phyloP scores from a whole-genome alignment of 2,113 vertebrate genomes.

The Alligator sinensis region DNA sequence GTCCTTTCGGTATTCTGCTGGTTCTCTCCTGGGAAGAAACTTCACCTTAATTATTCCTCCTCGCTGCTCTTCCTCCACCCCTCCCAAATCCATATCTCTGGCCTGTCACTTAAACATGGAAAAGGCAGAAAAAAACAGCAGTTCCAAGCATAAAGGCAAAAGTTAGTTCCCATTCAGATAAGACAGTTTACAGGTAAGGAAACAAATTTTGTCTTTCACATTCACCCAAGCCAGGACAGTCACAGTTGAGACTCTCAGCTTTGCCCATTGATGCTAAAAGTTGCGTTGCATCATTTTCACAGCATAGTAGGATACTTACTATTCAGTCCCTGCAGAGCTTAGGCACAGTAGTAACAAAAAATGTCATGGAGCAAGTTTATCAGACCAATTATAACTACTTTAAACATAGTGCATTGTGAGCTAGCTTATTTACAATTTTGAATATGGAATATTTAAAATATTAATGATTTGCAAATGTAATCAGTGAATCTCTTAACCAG shows the following conservation, averaged over 20 bases:
- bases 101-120: background rate
- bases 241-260: background rate
- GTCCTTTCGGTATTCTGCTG: background rate
- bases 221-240: background rate
- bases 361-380: background rate
- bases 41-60: background rate
- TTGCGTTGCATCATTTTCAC: background rate
- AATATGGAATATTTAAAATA: conserved; percentile 79
- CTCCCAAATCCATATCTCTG: accelerated
- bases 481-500: conserved; percentile 79
- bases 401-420: conserved; percentile 17
- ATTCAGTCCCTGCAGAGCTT: accelerated
- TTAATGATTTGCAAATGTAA: conserved; percentile 79
- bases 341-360: background rate
- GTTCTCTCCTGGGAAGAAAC: background rate
- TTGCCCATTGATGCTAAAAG: background rate
- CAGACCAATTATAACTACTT: background rate
- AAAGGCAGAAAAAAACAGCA: background rate
- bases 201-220: background rate
- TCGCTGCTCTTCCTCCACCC: background rate
- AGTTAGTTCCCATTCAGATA: conserved; percentile 59
- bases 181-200: conserved; percentile 58
- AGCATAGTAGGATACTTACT: background rate
- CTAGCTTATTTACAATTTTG: conserved; percentile 70
- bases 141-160: conserved; percentile 48